phyloP scores from a whole-genome alignment of 2,113 vertebrate genomes.

The Romanogobio albipinnatus region DNA sequence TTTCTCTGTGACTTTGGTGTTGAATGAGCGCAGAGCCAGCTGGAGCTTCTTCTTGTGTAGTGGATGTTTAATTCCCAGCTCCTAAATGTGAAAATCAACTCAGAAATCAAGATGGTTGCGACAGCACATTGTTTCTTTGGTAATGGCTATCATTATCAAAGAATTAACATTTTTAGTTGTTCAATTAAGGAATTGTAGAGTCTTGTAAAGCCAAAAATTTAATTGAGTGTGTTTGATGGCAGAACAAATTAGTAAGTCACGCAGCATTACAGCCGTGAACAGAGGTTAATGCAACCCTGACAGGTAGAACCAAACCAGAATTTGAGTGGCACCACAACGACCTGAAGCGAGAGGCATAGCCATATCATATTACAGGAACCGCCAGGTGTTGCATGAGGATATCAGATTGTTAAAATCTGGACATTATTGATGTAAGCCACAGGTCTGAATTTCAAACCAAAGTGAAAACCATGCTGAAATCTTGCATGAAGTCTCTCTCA shows the following conservation, averaged over 20 bases:
- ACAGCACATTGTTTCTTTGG: not conserved
- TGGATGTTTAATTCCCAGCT: slow-evolving; percentile 91
- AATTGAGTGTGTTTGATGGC: not conserved
- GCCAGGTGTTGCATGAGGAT: slow-evolving; percentile 24
- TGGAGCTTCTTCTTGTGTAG: slow-evolving; percentile 95
- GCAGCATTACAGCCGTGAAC: slow-evolving; percentile 53
- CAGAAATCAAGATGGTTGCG: not conserved
- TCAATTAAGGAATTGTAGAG: not conserved
- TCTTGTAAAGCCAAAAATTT: not conserved
- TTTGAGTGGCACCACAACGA: slow-evolving; percentile 33
- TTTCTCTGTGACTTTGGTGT: slow-evolving; percentile 81
- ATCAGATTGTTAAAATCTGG: not conserved
- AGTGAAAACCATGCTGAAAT: too few species aligned
- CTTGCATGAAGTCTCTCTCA: slow-evolving; percentile 62
- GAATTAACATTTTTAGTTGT: not conserved
- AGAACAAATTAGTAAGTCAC: not conserved
- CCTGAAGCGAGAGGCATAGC: slow-evolving; percentile 14
- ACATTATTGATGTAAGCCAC: not conserved
- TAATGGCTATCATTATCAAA: not conserved
- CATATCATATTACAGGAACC: slow-evolving; percentile 1
- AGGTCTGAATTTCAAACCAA: not conserved
- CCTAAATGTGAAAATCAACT: slow-evolving; percentile 72
- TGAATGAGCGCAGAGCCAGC: slow-evolving; percentile 84
- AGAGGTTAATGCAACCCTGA: slow-evolving; percentile 44
- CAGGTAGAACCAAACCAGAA: slow-evolving; percentile 56